These are phyloP conservation scores for Leptarthrus brevirostris DNA, from an alignment of 2,888 invertebrate genomes.

Conservation along the genomic window DNA sequence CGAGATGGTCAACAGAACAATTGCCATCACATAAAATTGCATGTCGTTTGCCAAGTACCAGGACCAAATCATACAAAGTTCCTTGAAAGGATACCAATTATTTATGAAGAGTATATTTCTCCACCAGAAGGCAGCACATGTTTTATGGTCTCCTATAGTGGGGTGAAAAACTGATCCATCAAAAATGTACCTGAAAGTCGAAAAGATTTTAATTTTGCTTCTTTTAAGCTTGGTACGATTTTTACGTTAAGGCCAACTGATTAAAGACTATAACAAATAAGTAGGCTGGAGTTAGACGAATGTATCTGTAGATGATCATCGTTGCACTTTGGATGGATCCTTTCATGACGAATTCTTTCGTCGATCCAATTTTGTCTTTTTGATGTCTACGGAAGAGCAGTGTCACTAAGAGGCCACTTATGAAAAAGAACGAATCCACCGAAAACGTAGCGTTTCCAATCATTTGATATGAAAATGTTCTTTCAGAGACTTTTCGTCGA, in stretches of 20 bases:
- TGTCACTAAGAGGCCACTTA: slow-evolving; percentile 83
- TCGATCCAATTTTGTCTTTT: slow-evolving; percentile 66
- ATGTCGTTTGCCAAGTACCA: slow-evolving; percentile 87
- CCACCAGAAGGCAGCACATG: slow-evolving; percentile 86
- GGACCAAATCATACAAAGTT: slow-evolving; percentile 86
- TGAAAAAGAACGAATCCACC: slow-evolving; percentile 88
- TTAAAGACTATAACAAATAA: slow-evolving; percentile 81
- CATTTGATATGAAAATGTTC: slow-evolving; percentile 82
- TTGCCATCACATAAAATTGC: slow-evolving; percentile 79
- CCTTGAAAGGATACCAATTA: slow-evolving; percentile 79
- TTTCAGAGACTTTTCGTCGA: slow-evolving; percentile 77
- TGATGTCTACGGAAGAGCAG: slow-evolving; percentile 75
- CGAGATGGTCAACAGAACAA: slow-evolving; percentile 74
- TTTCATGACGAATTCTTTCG: slow-evolving; percentile 57
- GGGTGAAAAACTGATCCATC: slow-evolving; percentile 80
- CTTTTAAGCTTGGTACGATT: too few species aligned
- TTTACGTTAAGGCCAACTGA: slow-evolving; percentile 73
- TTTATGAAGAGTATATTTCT: slow-evolving; percentile 85
- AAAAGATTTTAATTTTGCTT: not conserved
- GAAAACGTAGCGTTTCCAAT: slow-evolving; percentile 88
- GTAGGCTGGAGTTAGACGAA: slow-evolving; percentile 84
- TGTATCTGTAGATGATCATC: slow-evolving; percentile 73
- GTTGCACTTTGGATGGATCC: slow-evolving; percentile 59
- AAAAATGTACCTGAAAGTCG: slow-evolving; percentile 71
- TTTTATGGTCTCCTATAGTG: slow-evolving; percentile 76